Evolutionary conservation across 2,113 vertebrate genomes (phyloP).

Genomic region (Capreolus pygargus): DNA sequence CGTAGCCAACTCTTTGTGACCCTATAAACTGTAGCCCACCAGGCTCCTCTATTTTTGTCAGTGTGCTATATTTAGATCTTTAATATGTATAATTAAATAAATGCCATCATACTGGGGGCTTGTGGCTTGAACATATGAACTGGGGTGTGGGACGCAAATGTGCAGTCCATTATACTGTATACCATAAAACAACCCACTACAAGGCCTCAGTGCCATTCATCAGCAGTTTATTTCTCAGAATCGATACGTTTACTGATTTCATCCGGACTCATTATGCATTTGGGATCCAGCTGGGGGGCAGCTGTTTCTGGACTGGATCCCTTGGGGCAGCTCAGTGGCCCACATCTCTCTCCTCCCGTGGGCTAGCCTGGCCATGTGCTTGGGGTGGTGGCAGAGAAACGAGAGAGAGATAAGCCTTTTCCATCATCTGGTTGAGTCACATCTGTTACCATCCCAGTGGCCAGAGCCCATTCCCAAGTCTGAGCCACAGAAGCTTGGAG

Average conservation of each 20-base stretch:
- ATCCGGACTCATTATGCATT: not conserved
- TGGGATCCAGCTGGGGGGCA: not conserved
- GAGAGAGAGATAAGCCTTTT: not conserved
- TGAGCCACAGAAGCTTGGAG: not conserved
- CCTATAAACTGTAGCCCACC: not conserved
- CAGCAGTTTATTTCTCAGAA: not conserved
- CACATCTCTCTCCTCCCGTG: accelerated
- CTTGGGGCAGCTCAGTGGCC: accelerated
- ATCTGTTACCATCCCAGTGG: not conserved
- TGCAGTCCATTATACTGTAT: too few relatives aligned
- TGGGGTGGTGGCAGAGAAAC: accelerated
- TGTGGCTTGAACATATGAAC: not conserved
- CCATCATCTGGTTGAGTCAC: not conserved
- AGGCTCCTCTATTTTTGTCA: not conserved
- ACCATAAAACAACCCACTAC: not conserved
- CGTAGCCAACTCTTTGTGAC: accelerated
- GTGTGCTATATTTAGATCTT: not conserved
- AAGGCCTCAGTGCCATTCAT: not conserved
- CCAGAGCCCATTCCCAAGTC: not conserved
- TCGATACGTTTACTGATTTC: not conserved
- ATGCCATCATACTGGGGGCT: not conserved
- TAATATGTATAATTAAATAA: not conserved
- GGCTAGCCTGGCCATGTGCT: not conserved
- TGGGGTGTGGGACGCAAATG: not conserved
- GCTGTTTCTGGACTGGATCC: not conserved